Evolutionary conservation across 1,140 invertebrate species (phyloP).

Genomic region (Dendroctonus ponderosae): DNA sequence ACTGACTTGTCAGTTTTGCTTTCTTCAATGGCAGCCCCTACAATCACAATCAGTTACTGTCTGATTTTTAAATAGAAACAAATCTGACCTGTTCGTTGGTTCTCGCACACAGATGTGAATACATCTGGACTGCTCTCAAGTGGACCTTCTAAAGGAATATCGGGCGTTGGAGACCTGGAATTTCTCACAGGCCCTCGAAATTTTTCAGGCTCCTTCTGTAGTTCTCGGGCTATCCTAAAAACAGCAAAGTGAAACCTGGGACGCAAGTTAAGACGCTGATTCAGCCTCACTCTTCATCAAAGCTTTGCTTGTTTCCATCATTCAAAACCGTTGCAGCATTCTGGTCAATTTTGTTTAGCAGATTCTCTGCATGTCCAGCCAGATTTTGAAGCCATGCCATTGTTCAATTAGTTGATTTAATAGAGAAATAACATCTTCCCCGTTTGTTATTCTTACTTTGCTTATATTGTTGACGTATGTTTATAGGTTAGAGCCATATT

Average conservation of each 20-base stretch:
- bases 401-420: neutral
- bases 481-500: too few species aligned
- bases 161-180: conserved; percentile 10
- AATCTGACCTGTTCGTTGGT: conserved; percentile 15
- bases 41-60: conserved; percentile 15
- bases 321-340: conserved; percentile 73
- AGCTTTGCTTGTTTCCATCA: conserved; percentile 40
- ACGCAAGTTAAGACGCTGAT: neutral
- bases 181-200: neutral
- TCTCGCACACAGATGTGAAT: conserved; percentile 16
- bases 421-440: too few species aligned
- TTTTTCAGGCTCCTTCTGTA: conserved; percentile 10
- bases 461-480: too few species aligned
- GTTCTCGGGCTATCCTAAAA: neutral
- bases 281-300: conserved; percentile 26
- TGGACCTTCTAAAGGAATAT: neutral
- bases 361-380: conserved; percentile 79
- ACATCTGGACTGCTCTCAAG: neutral
- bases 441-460: too few species aligned
- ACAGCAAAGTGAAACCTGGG: neutral
- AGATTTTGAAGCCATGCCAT: conserved; percentile 85
- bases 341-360: conserved; percentile 81
- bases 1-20: conserved; percentile 10
- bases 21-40: conserved; percentile 18
- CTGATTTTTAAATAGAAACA: neutral